These are phyloP conservation scores for Paratilapia polleni DNA, from an alignment of 2,113 vertebrate species.

Conservation along the genomic window DNA sequence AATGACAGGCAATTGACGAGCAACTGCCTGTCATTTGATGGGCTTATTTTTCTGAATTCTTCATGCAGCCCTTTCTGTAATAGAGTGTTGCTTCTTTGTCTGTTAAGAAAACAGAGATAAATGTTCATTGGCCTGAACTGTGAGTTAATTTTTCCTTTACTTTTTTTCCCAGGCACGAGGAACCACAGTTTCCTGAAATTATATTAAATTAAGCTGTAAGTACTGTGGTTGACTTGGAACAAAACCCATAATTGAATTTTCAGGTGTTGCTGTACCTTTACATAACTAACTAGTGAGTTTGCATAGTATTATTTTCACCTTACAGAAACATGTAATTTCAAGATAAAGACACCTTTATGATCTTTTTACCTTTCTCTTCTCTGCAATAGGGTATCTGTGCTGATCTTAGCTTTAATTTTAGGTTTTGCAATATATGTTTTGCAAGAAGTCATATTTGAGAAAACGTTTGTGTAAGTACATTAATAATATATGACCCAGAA, in stretches of 20 bases:
- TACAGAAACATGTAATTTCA: not conserved
- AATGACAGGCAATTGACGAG: no score
- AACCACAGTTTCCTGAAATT: constrained; percentile 4
- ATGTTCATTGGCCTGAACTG: not conserved
- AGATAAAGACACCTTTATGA: not conserved
- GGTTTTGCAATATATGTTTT: no score
- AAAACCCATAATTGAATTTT: not conserved
- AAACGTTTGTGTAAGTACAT: accelerated
- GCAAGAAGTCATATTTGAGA: not conserved
- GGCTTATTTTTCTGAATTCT: accelerated
- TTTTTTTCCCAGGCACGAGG: not conserved
- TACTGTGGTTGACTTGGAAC: accelerated
- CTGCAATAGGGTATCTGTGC: not conserved
- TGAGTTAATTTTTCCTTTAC: not conserved
- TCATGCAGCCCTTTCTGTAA: not conserved
- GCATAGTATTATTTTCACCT: not conserved
- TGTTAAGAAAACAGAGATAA: not conserved
- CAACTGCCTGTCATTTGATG: not conserved
- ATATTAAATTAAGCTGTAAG: not conserved
- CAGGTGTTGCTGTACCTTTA: not conserved
- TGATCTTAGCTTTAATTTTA: not conserved
- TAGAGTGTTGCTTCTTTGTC: not conserved
- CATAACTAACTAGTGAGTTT: not conserved
- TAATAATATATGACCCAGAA: not conserved
- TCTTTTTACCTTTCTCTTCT: not conserved